Base-by-base conservation (phyloP, 2,888 invertebrate genomes). In the Plusia festucae region DNA sequence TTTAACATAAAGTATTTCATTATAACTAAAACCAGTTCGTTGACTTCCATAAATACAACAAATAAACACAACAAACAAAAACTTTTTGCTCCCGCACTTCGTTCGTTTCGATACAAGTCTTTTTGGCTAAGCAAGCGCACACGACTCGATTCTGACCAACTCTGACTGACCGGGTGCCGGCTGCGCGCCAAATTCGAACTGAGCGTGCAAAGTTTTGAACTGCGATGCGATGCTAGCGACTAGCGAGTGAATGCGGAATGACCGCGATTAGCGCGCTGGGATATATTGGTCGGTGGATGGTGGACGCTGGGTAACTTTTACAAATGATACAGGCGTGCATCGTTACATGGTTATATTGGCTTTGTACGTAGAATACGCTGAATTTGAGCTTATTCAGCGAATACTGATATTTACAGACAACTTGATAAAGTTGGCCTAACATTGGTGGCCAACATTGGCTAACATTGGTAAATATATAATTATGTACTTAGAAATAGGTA, bases 161-260 rank as follows among this genome's bases (percentile, higher is more conserved):
- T n/a, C n/a, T n/a, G n/a, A n/a, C 82, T 88, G 70, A 73, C 81
- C 74, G 65, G n/a, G 65, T 65, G 60, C 73, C 65, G 81, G 74
- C 78, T 72, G 85, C 90, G 92, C 94, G 94, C 93, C 90, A 94
- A 94, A 88, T 94, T 93, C 90, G 89, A 94, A 94, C 91, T 90
- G 90, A 82, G 77, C 69, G 66, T 69, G 61, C 65, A 49, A 49
- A 49, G 46, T 49, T 49, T 49, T 20, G 53, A 62, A 65, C 55
- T 60, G 75, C 73, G 64, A 70, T 61, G 71, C 73, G 53, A 68
- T 61, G 66, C 73, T 72, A 70, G 59, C 72, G 74, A 61, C 56
- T 32, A 60, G 68, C 54, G 70, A 76, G 72, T 74, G 73, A 79
- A 80, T 76, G 81, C 73, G 77, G 78, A 80, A 78, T 82, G 79